Base-by-base conservation (phyloP, 2,888 invertebrate genomes). In the Polietes domitor region DNA sequence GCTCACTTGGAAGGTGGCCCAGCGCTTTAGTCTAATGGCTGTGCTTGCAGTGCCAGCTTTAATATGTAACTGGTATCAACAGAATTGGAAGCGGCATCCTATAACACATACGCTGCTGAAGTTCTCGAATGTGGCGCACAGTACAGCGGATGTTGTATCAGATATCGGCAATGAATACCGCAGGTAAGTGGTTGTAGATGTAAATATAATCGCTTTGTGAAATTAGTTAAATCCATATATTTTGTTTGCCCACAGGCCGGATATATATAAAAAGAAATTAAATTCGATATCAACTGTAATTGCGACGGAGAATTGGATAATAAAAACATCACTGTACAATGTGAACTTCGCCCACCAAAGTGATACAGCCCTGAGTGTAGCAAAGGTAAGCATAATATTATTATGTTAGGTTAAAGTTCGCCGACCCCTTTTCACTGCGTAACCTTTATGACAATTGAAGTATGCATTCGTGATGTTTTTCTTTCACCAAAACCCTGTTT, bases 271-370 rank as follows among this genome's bases (percentile, higher is more conserved):
- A 26, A 94, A 96, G 83, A 93, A 94, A 82, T 93, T 95, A 26
- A 96, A 95, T 88, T 94, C 95, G 0, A 94, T 96, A 21, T 94
- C 94, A 85, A 95, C 94, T 88, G 93, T 96, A 37, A 93, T 97
- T 65, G 96, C 95, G 0, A 98, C 97, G 0, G 96, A 96, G 89
- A 96, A 96, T 83, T 98, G 98, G 97, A 94, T 98, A 26, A 94
- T 98, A 70, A 97, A 97, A 92, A 94, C 97, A 0, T 93, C 95
- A 0, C 95, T 96, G 53, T 96, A 98, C 88, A 93, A 93, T 85
- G 92, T 98, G 0, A 93, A 95, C 88, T 92, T 97, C 68, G 95
- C 96, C 0, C 96, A 96, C 90, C 98, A 98, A 91, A 94, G 93
- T 87, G 97, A 98, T 91, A 95, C 97, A 21, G 93, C 94, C 0